These are phyloP conservation scores for Conopomorpha cramerella DNA, from an alignment of 1,140 invertebrate genomes.

Conservation along the genomic window DNA sequence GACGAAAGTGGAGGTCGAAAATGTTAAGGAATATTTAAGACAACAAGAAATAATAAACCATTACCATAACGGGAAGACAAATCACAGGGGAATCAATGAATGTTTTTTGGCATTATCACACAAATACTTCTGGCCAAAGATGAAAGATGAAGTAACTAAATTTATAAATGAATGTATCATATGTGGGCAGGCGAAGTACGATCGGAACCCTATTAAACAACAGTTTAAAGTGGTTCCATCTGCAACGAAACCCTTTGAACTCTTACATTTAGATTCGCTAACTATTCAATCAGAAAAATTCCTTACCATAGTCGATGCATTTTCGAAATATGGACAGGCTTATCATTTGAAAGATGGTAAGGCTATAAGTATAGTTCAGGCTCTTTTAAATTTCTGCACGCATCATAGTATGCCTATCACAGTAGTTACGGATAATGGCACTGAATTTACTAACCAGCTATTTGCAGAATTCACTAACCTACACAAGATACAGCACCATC, in stretches of 20 bases:
- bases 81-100: neutral
- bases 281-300: neutral
- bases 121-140: neutral
- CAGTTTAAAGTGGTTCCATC: no score
- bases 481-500: neutral
- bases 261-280: neutral
- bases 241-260: neutral
- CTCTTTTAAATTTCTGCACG: neutral
- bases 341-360: conserved; percentile 12
- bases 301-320: neutral
- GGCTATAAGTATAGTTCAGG: conserved; percentile 2
- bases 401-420: neutral
- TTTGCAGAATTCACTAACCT: neutral
- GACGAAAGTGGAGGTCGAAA: neutral
- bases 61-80: neutral
- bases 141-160: neutral
- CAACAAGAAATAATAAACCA: neutral
- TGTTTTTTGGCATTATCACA: neutral
- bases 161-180: conserved; percentile 2
- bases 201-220: no score
- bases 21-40: neutral
- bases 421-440: neutral
- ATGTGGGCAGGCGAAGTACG: no score
- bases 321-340: no score
- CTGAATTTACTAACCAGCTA: conserved; percentile 6